phyloP scores from a whole-genome alignment of 2,113 vertebrate species.

The Herpailurus yagouaroundi region DNA sequence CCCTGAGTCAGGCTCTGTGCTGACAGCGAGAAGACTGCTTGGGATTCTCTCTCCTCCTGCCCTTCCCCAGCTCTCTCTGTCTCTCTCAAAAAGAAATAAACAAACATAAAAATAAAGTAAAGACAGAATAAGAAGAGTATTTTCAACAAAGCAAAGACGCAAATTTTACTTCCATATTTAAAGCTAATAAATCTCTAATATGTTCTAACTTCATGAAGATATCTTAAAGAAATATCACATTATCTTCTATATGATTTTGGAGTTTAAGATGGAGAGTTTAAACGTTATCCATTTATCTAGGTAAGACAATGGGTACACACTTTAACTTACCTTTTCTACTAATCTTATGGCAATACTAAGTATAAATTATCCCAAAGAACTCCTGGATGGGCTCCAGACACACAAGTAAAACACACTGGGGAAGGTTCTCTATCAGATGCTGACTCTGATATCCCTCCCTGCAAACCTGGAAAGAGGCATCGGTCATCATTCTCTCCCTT shows the following conservation, averaged over 20 bases:
- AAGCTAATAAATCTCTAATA: background rate
- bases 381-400: background rate
- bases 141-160: constrained; percentile 1
- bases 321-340: background rate
- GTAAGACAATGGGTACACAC: background rate
- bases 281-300: background rate
- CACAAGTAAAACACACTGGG: too few species aligned
- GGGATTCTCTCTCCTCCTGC: too few species aligned
- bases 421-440: background rate
- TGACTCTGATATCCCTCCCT: background rate
- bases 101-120: background rate
- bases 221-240: background rate
- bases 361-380: background rate
- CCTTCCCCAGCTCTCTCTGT: too few species aligned
- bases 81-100: too few species aligned
- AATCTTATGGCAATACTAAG: background rate
- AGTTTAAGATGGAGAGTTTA: background rate
- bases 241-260: background rate
- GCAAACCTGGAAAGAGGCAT: background rate
- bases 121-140: background rate
- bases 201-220: constrained; percentile 22
- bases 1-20: too few species aligned
- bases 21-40: too few species aligned
- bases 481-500: background rate
- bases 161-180: background rate